Conservation (phyloP, 2,113 vertebrate genomes). For the Leptocoma aspasia region DNA sequence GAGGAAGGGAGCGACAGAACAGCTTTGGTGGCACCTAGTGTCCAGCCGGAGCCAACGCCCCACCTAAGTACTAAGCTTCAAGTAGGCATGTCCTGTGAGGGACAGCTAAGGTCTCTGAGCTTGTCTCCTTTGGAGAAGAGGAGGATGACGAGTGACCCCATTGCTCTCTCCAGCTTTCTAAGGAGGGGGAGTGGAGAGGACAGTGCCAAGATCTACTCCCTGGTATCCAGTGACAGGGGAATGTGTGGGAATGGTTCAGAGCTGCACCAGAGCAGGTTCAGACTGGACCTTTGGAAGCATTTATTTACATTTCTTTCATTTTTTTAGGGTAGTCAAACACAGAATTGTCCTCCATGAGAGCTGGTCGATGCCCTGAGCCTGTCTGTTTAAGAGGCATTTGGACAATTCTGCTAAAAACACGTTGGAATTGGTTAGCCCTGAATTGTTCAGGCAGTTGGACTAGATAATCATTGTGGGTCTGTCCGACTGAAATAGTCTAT, state of each 20-base stretch:
- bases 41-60: not conserved
- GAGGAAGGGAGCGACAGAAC: not conserved
- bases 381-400: not conserved
- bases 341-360: not conserved
- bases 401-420: not conserved
- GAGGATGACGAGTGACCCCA: not conserved
- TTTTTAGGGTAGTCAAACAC: not conserved
- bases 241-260: not conserved
- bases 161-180: not conserved
- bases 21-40: not conserved
- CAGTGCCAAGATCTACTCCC: not conserved
- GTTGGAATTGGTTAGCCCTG: not conserved
- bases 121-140: not conserved
- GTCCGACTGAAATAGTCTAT: not conserved
- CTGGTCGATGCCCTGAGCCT: accelerated
- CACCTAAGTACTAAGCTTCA: not conserved
- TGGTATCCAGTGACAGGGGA: not conserved
- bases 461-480: not conserved
- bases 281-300: not conserved
- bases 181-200: not conserved
- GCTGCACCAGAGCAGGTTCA: not conserved
- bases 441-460: not conserved
- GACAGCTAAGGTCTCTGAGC: not conserved
- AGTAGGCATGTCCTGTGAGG: not conserved
- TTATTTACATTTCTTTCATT: not conserved